phyloP scores from a whole-genome alignment of 2,113 vertebrate species.

The Laterallus jamaicensis region DNA sequence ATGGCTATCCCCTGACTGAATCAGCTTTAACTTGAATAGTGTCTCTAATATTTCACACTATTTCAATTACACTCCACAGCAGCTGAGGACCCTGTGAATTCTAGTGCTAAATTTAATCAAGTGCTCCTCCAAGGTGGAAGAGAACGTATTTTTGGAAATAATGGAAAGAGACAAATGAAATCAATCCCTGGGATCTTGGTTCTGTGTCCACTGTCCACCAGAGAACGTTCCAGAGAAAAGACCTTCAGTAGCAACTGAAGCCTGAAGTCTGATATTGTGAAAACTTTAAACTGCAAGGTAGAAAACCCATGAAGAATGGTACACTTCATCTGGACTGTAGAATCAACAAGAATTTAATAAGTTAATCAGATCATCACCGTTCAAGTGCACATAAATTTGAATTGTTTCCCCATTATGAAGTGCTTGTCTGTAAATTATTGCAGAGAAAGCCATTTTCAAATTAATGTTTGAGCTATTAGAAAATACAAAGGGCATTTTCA shows the following conservation, averaged over 20 bases:
- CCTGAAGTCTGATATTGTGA: conserved; percentile 56
- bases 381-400: conserved; percentile 80
- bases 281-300: conserved; percentile 65
- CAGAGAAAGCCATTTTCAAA: conserved; percentile 78
- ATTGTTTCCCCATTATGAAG: conserved; percentile 82
- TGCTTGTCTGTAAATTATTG: conserved; percentile 82
- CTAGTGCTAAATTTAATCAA: conserved; percentile 70
- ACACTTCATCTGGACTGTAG: conserved; percentile 71
- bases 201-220: conserved; percentile 23
- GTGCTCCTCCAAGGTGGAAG: conserved; percentile 61
- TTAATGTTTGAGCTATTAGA: conserved; percentile 80
- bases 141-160: conserved; percentile 47
- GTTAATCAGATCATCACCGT: conserved; percentile 81
- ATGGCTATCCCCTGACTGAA: conserved; percentile 20
- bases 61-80: conserved; percentile 57
- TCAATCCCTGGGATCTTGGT: neutral
- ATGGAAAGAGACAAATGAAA: conserved; percentile 62
- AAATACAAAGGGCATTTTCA: conserved; percentile 81
- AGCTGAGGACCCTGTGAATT: conserved; percentile 48
- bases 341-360: conserved; percentile 84
- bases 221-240: conserved; percentile 29
- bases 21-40: conserved; percentile 44
- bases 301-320: conserved; percentile 75
- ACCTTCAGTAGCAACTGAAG: conserved; percentile 63
- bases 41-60: conserved; percentile 22